phyloP scores from a whole-genome alignment of 2,888 invertebrate species.

The Eilema griseolum region DNA sequence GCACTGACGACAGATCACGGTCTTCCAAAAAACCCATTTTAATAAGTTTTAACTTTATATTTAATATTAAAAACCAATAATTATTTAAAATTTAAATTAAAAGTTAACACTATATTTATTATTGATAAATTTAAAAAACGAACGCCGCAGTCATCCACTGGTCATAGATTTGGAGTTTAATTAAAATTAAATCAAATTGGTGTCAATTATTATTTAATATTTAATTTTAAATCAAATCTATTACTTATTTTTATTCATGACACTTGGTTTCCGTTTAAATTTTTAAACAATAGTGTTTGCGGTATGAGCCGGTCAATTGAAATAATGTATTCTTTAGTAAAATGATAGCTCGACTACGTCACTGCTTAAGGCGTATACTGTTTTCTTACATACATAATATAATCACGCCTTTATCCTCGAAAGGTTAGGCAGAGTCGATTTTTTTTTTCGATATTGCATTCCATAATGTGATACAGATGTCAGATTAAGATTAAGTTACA shows the following conservation, averaged over 20 bases:
- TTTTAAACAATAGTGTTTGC: neutral
- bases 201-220: neutral
- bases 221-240: neutral
- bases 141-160: too few species aligned
- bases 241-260: neutral
- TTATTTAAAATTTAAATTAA: neutral
- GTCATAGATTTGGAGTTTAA: neutral
- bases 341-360: neutral
- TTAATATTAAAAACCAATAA: neutral
- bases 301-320: neutral
- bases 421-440: too few species aligned
- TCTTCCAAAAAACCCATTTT: constrained; percentile 70
- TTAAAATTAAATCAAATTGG: neutral
- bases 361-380: constrained; percentile 3
- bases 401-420: too few species aligned
- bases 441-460: too few species aligned
- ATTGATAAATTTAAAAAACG: neutral
- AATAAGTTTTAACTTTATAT: neutral
- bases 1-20: constrained; percentile 55
- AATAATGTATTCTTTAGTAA: constrained; percentile 4
- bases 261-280: neutral
- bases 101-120: neutral
- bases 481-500: too few species aligned
- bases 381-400: neutral
- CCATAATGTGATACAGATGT: too few species aligned